Base-by-base conservation (phyloP, 2,113 vertebrate species). In the Pseudonaja textilis region DNA sequence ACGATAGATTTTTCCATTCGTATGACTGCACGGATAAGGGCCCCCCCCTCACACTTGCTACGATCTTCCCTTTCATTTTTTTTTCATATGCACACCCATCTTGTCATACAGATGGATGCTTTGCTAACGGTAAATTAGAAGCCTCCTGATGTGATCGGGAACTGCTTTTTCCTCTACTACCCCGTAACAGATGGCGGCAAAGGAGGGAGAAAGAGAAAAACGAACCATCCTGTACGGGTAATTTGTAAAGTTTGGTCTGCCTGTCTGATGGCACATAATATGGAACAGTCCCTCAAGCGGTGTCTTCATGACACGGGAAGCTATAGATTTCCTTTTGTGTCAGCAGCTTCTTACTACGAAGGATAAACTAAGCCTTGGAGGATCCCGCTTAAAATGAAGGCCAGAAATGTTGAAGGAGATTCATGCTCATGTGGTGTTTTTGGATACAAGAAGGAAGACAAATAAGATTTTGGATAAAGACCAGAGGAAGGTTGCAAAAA, bases 241-340 rank as follows among this genome's bases (percentile, higher is more conserved):
- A 69, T 92, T 88, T 69, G n/a, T 69, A 54, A 61, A 92, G 57
- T 87, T 69, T 50, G 34, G n/a, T 59, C 91, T 74, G 57, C 59
- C 50, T 92, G n/a, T 92, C 47, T 92, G 57, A 25, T 89, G 92
- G 57, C 85, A 26, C 92, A 34, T 89, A 57, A 95, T 90, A 23
- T 23, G 55, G 26, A 90, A 16, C 10, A 57, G 55, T 92, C 47
- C 52, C 91, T 86, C 56, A 88, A 93, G 22, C 34, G 26, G 74
- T 10, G 34, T 59, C 88, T 39, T 39, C 42, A 89, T 39, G n/a
- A 54, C 86, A 55, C 14, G 61, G 25, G 56, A 94, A 93, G 89
- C 54, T 45, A 39, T 91, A 89, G 34, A 69, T 91, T 89, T 95
- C 87, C 92, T 25, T 57, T 86, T 81, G 34, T 85, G 55, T 92